phyloP scores from a whole-genome alignment of 53 echinoderm and acorn worm species.

The Hippasteria phrygiana region DNA sequence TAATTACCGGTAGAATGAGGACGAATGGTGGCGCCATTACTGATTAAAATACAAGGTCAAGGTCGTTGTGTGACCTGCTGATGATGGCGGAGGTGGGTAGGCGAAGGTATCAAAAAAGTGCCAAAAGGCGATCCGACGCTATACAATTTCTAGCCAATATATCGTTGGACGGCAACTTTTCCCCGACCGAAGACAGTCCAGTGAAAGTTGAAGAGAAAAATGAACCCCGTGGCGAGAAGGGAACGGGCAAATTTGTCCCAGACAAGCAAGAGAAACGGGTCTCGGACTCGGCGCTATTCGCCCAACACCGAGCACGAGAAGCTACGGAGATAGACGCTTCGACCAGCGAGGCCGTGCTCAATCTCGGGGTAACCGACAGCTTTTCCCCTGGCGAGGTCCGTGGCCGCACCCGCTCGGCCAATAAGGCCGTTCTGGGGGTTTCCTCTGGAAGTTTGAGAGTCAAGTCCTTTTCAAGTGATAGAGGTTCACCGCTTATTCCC shows the following conservation, averaged over 20 bases:
- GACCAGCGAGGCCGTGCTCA: constrained; percentile 29
- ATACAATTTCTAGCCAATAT: constrained; percentile 84
- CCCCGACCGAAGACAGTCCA: constrained; percentile 7
- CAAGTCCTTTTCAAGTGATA: constrained; percentile 15
- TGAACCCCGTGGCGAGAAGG: constrained; percentile 30
- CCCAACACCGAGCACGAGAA: not conserved
- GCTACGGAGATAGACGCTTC: constrained; percentile 25
- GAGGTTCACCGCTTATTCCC: constrained; percentile 32
- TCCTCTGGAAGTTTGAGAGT: constrained; percentile 31
- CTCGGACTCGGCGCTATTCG: constrained; percentile 23
- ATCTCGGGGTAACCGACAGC: not conserved
- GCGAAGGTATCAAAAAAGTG: constrained; percentile 72
- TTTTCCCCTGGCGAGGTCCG: constrained; percentile 1
- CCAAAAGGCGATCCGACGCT: constrained; percentile 87
- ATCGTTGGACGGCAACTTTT: constrained; percentile 73
- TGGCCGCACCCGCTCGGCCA: constrained; percentile 3
- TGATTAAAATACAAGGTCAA: not conserved
- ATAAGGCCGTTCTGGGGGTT: not conserved
- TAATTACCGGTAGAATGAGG: no score
- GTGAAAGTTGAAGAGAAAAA: constrained; percentile 6
- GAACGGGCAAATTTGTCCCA: constrained; percentile 7
- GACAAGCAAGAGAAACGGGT: constrained; percentile 30
- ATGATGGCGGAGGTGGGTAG: constrained; percentile 76
- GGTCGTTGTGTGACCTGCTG: not conserved
- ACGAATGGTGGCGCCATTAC: constrained; percentile 25